Base-by-base conservation (phyloP, 2,888 invertebrate genomes). In the Aporophyla lueneburgensis region DNA sequence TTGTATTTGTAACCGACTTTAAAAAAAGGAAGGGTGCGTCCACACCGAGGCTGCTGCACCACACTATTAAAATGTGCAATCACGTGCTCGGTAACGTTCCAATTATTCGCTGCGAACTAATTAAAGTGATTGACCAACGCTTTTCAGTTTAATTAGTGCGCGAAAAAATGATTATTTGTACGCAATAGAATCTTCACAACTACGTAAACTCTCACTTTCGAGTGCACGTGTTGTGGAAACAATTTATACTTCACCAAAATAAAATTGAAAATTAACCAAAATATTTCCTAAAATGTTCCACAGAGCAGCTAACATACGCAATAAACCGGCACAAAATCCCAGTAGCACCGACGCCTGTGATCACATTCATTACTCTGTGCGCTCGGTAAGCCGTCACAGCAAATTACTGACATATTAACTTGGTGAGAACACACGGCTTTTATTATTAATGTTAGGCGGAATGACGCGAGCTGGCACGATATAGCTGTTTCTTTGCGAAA, bases 321-420 rank as follows among this genome's bases (percentile, higher is more conserved):
- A 59, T 40, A 19, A 27, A n/a, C 10, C 58, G 21, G 24, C 40
- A 24, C 24, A 53, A 16, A 53, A 16, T 16, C 12, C 40, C 43
- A 46, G 43, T 21, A 33, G n/a, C 12, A n/a, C 14, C 24, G 3
- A 9, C 54, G 16, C 19, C 24, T 62, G 51, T 16, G 51, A 33
- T 62, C 33, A 73, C 14, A 61, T 21, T 33, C 40, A 73, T 67
- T 73, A 73, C 21, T 56, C 33, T 73, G 61, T 40, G 49, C 51
- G 51, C 66, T 53, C n/a, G 40, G 49, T 56, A 24, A 58, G 73
- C 40, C 58, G 40, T n/a, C 53, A n/a, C 27, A 54, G 43, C 61
- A 9, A 66, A 67, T 80, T 80, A 80, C 74, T 56, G 43, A 56
- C 54, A 62, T 56, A 67, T 80, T 43, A 73, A 80, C 56, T 61